Evolutionary conservation across 2,113 vertebrate species (phyloP).

Genomic region (Oenanthe oenanthe): DNA sequence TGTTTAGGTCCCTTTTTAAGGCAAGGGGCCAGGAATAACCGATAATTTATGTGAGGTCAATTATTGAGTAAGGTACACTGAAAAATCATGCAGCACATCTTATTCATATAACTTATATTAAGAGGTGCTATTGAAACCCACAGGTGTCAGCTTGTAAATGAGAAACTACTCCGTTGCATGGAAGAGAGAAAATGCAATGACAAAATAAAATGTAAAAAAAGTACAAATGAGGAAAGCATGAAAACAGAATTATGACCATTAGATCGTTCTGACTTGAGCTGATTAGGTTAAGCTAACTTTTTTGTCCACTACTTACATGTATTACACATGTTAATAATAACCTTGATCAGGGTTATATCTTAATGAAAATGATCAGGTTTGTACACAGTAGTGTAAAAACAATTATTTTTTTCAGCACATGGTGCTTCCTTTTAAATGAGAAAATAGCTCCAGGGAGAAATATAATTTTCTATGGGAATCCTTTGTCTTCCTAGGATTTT

Average conservation of each 20-base stretch:
- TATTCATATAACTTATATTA: constrained; percentile 38
- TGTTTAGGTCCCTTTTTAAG: constrained; percentile 36
- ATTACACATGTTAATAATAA: background rate
- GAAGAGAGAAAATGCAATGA: background rate
- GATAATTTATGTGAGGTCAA: constrained; percentile 40
- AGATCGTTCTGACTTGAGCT: background rate
- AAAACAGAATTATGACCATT: background rate
- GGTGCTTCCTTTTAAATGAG: background rate
- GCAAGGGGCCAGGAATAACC: constrained; percentile 21
- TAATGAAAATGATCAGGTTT: background rate
- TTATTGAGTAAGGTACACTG: constrained; percentile 27
- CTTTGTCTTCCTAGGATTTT: background rate
- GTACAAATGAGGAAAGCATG: background rate
- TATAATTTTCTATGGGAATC: background rate
- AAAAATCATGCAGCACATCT: constrained; percentile 7
- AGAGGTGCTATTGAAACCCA: constrained; percentile 21
- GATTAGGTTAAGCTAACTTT: background rate
- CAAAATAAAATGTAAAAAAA: constrained; percentile 13
- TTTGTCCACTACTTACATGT: background rate
- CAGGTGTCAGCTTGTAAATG: background rate
- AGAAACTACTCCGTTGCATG: background rate
- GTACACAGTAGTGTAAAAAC: background rate
- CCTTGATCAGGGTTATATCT: background rate
- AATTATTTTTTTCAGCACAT: too few species aligned
- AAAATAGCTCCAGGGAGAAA: background rate